Evolutionary conservation across 2,888 invertebrate species (phyloP), one percentile per base, ranked within the genome.

Genomic region (Ectobius pallidus): DNA sequence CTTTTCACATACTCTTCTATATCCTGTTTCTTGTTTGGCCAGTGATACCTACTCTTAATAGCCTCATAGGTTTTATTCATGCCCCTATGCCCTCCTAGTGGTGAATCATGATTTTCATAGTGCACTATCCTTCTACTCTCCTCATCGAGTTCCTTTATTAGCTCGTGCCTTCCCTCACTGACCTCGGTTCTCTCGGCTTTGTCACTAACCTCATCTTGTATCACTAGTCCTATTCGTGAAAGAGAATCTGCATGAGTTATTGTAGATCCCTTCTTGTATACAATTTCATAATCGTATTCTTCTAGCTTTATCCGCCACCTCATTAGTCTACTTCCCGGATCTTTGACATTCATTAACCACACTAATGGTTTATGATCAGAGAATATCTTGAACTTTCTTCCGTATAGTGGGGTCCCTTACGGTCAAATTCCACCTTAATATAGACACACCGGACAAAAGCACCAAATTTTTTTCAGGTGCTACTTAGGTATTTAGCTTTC

Each of bases 351-450:
- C 55, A 74, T 71, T 20, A 78, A 67, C 78, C 77, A 79, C 32
- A 70, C 67, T 1, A 81, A 74, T 0, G 80, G 80, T 70, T 77
- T 77, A 72, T 83, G 82, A 72, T 83, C 81, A 0, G 79, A 82
- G 3, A 79, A 25, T 14, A 83, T 78, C 11, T 44, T 77, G 68
- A 83, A 83, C 73, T 79, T 77, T 39, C 78, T 77, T 18, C 82
- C 82, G 71, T 78, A 81, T n/a, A n/a, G n/a, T n/a, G n/a, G n/a
- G n/a, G n/a, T n/a, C n/a, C n/a, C n/a, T n/a, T n/a, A n/a, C n/a
- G n/a, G n/a, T n/a, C n/a, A n/a, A n/a, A n/a, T n/a, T n/a, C n/a
- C n/a, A n/a, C n/a, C n/a, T n/a, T n/a, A n/a, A n/a, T n/a, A n/a
- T n/a, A n/a, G n/a, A n/a, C n/a, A n/a, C n/a, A n/a, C n/a, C n/a